Base-by-base conservation (phyloP, 2,113 vertebrate genomes). In the Trogon melanurus region DNA sequence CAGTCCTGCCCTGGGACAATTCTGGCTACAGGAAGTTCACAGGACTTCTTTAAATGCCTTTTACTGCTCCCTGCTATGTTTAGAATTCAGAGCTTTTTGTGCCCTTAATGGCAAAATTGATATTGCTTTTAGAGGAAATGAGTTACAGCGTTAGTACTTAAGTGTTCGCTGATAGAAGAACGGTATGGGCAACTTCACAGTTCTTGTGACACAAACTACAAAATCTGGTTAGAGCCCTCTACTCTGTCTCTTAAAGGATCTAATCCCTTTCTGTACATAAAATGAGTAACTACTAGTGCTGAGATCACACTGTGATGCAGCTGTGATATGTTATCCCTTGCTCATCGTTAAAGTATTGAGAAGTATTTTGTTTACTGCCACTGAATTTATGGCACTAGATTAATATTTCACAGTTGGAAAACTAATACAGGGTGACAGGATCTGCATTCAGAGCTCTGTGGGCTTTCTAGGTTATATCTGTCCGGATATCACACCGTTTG, bases 401-500 rank as follows among this genome's bases (percentile, higher is more conserved):
- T 45, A 58, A 44, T 56, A 41, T 47, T 65, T 75, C 69, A 25
- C 54, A 53, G 14, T 76, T 58, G 19, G 71, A 26, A 93, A 85
- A 51, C 61, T 79, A 91, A 69, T 36, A 48, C 7, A 38, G 25
- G 5, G 26, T 81, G 23, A 70, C n/a, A 60, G 47, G 86, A 47
- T 58, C n/a, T 67, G 25, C 29, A 47, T 45, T 86, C 25, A 27
- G 44, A 78, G 20, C n/a, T 84, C n/a, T 36, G 11, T 34, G 44
- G 20, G 21, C 73, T 91, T 92, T 93, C n/a, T 85, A 48, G 80
- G 32, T 50, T 21, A 4, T 57, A 10, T 16, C 2, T 1, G 32
- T 66, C 38, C 89, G n/a, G 36, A 25, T 56, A 50, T 19, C 0
- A 0, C 3, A 7, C 61, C 0, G 36, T 71, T 84, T 70, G 45